Evolutionary conservation across 2,888 invertebrate genomes (phyloP), one percentile per base, ranked within the genome.

Genomic region (Rhopalosiphum nymphaeae): DNA sequence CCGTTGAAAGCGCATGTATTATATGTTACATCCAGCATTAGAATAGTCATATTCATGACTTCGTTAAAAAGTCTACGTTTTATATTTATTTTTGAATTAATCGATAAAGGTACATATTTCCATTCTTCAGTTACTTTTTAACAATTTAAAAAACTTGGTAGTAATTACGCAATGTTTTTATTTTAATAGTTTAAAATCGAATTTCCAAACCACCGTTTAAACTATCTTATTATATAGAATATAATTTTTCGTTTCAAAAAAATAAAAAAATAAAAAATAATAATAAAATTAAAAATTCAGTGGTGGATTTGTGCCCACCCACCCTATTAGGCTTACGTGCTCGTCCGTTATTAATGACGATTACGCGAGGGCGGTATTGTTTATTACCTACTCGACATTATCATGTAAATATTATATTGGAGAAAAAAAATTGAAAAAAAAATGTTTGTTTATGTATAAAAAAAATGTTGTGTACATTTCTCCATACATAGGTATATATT

Each of bases 391-490:
- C 46, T 86, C 86, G 46, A 86, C 29, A 46, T 86, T 86, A 86
- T 86, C 86, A 29, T 86, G 86, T 86, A 86, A 86, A 86, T 86
- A 86, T 86, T 86, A 10, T 53, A 87, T n/a, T 36, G 16, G n/a
- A 49, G 49, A 53, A 87, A 87, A 49, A 87, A 49, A 87, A 49
- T 78, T 0, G 16, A 87, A 87, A 87, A 87, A 86, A 87, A 87
- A 87, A 87, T 49, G 49, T 49, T 46, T 87, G 49, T 87, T 87
- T 53, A 78, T 87, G 87, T 87, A n/a, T 87, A 87, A 49, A n/a
- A n/a, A 87, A 87, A 44, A 46, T 49, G 46, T 49, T 49, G n/a
- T 49, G n/a, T 49, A 87, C 4, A 87, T 49, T 44, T n/a, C n/a
- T 46, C 46, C 86, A 49, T n/a, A 36, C 21, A 78, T 78, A 78